phyloP scores from a whole-genome alignment of 2,797 vertebrate species.

The Uromys caudimaculatus region DNA sequence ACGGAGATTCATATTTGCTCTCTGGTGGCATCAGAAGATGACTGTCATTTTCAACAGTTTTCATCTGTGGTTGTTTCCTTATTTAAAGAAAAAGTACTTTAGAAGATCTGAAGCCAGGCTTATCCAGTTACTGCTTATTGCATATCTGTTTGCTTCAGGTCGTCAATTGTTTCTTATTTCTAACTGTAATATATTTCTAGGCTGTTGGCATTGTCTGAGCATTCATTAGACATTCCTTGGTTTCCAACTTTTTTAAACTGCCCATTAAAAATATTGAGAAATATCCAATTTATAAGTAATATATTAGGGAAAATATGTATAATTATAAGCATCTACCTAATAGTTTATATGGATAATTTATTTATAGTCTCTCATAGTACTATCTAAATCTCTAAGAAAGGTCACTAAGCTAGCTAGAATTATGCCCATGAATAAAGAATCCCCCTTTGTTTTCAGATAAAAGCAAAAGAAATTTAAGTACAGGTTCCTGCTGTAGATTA shows the following conservation, averaged over 20 bases:
- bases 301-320: background rate
- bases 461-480: background rate
- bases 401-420: slow-evolving; percentile 44
- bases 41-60: background rate
- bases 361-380: slow-evolving; percentile 41
- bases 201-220: background rate
- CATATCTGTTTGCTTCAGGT: background rate
- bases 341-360: slow-evolving; percentile 38
- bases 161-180: slow-evolving; percentile 43
- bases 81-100: no score
- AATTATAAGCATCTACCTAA: slow-evolving; percentile 9
- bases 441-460: slow-evolving; percentile 20
- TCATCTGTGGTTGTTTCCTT: background rate
- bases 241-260: background rate
- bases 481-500: background rate
- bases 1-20: background rate
- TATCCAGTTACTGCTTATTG: slow-evolving; percentile 30
- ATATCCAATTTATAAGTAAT: slow-evolving; percentile 13
- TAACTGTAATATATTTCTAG: slow-evolving; percentile 53
- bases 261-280: slow-evolving; percentile 6
- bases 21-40: background rate
- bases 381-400: slow-evolving; percentile 52
- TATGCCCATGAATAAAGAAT: slow-evolving; percentile 32
- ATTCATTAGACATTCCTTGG: slow-evolving; percentile 33
- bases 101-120: background rate